phyloP scores from a whole-genome alignment of 1,140 invertebrate genomes.

The Nasonia giraulti region DNA sequence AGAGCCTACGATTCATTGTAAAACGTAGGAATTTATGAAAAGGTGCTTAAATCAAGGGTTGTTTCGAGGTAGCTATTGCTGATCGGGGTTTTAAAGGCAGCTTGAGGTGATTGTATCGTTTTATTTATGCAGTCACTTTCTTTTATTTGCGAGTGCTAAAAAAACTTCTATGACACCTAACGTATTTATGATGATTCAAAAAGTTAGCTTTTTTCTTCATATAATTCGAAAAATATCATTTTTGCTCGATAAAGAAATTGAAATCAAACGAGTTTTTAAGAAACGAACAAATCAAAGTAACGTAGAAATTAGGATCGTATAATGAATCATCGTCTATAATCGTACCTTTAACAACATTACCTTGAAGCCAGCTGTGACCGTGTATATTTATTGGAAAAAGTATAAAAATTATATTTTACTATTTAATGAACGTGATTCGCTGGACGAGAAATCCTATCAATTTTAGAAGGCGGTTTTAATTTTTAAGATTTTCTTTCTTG shows the following conservation, averaged over 20 bases:
- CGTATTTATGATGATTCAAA: not conserved
- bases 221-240: not conserved
- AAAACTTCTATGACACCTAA: not conserved
- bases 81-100: conserved; percentile 45
- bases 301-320: not conserved
- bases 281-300: conserved; percentile 37
- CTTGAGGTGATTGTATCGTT: conserved; percentile 34
- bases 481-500: conserved; percentile 33
- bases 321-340: conserved; percentile 13
- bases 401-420: conserved; percentile 59
- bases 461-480: conserved; percentile 37
- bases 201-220: not conserved
- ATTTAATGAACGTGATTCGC: conserved; percentile 53
- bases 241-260: conserved; percentile 1
- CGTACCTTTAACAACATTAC: conserved; percentile 41
- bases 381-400: conserved; percentile 50
- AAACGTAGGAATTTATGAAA: conserved; percentile 40
- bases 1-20: not conserved
- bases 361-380: conserved; percentile 44
- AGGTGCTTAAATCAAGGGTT: conserved; percentile 44
- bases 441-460: conserved; percentile 54
- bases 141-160: not conserved
- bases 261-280: conserved; percentile 39
- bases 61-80: conserved; percentile 33
- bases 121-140: not conserved